A percentile compares a stretch with the other conserved stretches of the same genome.
These are phyloP conservation scores for Furcula furcula DNA, from an alignment of 2,888 invertebrate species.

Conservation along the genomic window DNA sequence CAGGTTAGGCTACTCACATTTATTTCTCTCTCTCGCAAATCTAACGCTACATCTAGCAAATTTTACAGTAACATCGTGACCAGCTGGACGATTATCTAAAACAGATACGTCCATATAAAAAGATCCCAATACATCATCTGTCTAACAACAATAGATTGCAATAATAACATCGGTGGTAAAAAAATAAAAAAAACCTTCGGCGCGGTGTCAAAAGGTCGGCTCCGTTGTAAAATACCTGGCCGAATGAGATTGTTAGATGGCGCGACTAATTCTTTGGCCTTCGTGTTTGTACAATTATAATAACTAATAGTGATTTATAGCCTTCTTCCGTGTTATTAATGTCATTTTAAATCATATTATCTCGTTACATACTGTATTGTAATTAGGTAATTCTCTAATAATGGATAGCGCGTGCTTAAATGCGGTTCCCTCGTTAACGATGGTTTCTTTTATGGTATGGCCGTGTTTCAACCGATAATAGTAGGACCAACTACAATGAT, in stretches of 20 bases:
- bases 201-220: conserved; percentile 28
- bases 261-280: conserved; percentile 15
- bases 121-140: conserved; percentile 48
- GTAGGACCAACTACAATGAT: too few relatives aligned
- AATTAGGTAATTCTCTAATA: too few relatives aligned
- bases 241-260: conserved; percentile 5
- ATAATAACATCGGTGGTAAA: conserved; percentile 27
- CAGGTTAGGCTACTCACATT: too few relatives aligned
- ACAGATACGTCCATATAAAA: conserved; percentile 36
- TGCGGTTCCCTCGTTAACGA: too few relatives aligned
- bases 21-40: too few relatives aligned
- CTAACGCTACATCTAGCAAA: conserved; percentile 8
- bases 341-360: conserved; percentile 5
- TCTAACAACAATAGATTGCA: conserved; percentile 46
- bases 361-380: not conserved
- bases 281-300: conserved; percentile 16
- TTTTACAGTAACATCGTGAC: conserved; percentile 25
- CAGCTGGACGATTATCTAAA: conserved; percentile 34
- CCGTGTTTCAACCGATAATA: too few relatives aligned
- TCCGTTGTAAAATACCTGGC: conserved; percentile 1
- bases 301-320: conserved; percentile 16
- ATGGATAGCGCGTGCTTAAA: too few relatives aligned
- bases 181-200: conserved; percentile 31
- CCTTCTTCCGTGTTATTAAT: conserved; percentile 10
- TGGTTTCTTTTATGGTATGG: too few relatives aligned